Conservation (phyloP, 2,888 invertebrate species). For the Leucozona laternaria region DNA sequence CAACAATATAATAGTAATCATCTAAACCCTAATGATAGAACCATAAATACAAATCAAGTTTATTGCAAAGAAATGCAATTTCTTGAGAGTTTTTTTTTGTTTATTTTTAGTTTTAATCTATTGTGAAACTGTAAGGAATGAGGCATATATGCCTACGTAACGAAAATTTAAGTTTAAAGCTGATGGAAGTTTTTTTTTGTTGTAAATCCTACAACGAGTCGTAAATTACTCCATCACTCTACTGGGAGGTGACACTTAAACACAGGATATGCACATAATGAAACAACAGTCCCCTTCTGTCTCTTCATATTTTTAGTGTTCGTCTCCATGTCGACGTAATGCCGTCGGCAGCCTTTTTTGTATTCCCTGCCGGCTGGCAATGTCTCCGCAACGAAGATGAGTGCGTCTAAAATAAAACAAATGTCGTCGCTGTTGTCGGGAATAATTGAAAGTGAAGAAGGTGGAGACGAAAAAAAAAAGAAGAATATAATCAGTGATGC, state of each 20-base stretch:
- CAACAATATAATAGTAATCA: conserved; percentile 18
- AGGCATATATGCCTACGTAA: neutral
- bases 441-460: conserved; percentile 28
- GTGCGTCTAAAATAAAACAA: conserved; percentile 26
- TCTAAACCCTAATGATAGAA: conserved; percentile 32
- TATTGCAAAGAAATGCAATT: conserved; percentile 16
- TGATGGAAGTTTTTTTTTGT: conserved; percentile 15
- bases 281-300: conserved; percentile 19
- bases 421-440: conserved; percentile 1
- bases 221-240: conserved; percentile 69
- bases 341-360: conserved; percentile 1
- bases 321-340: conserved; percentile 22
- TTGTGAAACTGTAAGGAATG: conserved; percentile 10
- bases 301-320: conserved; percentile 19
- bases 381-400: neutral
- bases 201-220: conserved; percentile 47
- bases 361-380: conserved; percentile 15
- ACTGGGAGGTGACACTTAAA: conserved; percentile 69
- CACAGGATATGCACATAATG: conserved; percentile 69
- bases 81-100: conserved; percentile 1
- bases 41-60: conserved; percentile 22
- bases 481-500: neutral
- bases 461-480: neutral
- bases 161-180: conserved; percentile 17
- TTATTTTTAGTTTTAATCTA: conserved; percentile 29